phyloP scores from a whole-genome alignment of 2,888 invertebrate genomes.

The Phyllotreta cruciferae region DNA sequence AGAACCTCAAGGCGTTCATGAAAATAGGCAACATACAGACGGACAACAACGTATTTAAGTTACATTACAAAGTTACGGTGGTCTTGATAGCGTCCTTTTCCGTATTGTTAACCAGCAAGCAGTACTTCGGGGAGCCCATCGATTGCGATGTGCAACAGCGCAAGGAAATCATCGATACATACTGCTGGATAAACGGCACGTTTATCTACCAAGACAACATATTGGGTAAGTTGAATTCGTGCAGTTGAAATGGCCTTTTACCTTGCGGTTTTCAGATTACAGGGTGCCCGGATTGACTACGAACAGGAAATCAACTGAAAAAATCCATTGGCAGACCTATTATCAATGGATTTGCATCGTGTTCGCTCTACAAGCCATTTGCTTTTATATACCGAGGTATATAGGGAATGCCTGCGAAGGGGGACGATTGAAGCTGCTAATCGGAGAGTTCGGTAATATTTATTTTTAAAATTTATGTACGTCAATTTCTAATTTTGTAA shows the following conservation, averaged over 20 bases:
- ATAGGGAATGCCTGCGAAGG: slow-evolving; percentile 78
- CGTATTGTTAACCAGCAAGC: slow-evolving; percentile 77
- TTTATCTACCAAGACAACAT: slow-evolving; percentile 66
- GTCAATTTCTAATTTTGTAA: slow-evolving; percentile 39
- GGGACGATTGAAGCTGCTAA: slow-evolving; percentile 67
- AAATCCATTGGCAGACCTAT: slow-evolving; percentile 67
- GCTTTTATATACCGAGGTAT: slow-evolving; percentile 75
- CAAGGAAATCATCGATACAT: slow-evolving; percentile 73
- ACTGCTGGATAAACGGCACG: slow-evolving; percentile 82
- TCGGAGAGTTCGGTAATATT: slow-evolving; percentile 66
- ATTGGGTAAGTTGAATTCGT: slow-evolving; percentile 54
- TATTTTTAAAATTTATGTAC: neutral
- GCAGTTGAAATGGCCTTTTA: slow-evolving; percentile 3
- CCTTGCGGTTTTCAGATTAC: slow-evolving; percentile 28
- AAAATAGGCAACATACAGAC: slow-evolving; percentile 72
- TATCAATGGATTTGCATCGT: slow-evolving; percentile 79
- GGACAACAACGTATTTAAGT: slow-evolving; percentile 77
- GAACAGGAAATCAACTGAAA: slow-evolving; percentile 49
- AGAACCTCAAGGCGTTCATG: slow-evolving; percentile 71
- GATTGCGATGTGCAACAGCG: slow-evolving; percentile 71
- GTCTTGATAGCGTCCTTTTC: slow-evolving; percentile 76
- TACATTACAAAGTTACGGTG: slow-evolving; percentile 78
- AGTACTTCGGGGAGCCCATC: slow-evolving; percentile 87
- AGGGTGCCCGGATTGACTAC: slow-evolving; percentile 30
- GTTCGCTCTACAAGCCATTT: slow-evolving; percentile 69